Evolutionary conservation across 2,888 invertebrate species (phyloP).

Genomic region (Xanthia togata): DNA sequence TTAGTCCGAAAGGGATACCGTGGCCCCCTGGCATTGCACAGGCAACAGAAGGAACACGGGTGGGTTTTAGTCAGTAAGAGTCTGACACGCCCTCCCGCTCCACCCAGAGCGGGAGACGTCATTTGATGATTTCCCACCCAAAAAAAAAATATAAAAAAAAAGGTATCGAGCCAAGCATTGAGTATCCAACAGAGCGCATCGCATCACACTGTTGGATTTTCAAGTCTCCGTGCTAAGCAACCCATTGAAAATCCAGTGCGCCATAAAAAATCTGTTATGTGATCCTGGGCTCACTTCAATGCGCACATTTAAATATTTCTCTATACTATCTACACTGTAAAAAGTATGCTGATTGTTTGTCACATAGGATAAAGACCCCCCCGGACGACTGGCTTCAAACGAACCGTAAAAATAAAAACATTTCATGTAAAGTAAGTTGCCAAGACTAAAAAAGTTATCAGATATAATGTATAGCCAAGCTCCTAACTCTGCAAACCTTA

Average conservation of each 20-base stretch:
- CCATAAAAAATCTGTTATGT: not conserved
- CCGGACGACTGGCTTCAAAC: not conserved
- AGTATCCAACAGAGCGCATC: not conserved
- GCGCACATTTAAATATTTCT: slow-evolving; percentile 21
- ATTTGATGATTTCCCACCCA: too few relatives aligned
- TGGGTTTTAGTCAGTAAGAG: too few relatives aligned
- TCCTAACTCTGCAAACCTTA: too few relatives aligned
- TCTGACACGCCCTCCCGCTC: too few relatives aligned
- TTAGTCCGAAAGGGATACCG: too few relatives aligned
- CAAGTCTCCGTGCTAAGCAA: not conserved
- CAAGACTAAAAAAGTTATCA: too few relatives aligned
- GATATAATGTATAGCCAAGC: too few relatives aligned
- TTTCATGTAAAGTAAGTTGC: too few relatives aligned
- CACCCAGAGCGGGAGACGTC: too few relatives aligned
- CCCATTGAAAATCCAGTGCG: not conserved
- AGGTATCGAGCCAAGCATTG: not conserved
- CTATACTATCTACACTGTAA: not conserved
- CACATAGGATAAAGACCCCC: not conserved
- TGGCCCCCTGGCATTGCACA: too few relatives aligned
- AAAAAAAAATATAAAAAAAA: too few relatives aligned
- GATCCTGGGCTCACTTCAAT: not conserved
- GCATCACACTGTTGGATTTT: not conserved
- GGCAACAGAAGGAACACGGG: too few relatives aligned
- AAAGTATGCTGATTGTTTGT: slow-evolving; percentile 7
- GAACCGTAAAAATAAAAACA: not conserved